Base-by-base conservation (phyloP, 1,140 invertebrate species). In the Trachymyrmex septentrionalis region DNA sequence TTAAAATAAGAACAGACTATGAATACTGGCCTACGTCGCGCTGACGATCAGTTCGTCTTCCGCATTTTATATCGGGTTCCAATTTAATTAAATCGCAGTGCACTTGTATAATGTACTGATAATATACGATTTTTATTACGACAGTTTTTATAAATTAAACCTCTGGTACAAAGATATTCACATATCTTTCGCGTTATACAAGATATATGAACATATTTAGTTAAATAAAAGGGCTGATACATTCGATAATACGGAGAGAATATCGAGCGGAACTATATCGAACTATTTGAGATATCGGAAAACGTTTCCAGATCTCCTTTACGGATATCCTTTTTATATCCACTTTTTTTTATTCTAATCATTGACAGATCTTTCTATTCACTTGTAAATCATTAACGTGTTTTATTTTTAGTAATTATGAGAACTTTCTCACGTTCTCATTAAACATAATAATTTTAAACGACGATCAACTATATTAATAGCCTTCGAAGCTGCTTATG, bases 371-470 rank as follows among this genome's bases (percentile, higher is more conserved):
- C 61, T 50, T 48, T 27, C 34, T 77, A 77, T 3, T 66, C 7
- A 44, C 16, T 64, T 78, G 24, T 78, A 48, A 78, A 78, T 78
- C 53, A 38, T 77, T 85, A 85, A 85, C 38, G 21, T 10, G 24
- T n/a, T 48, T 48, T 76, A 76, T 76, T 76, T 1, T 76, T 78
- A 16, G 21, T 16, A 34, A 21, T 50, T 75, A 24, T 14, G 44
- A 86, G 24, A 88, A 38, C 64, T 50, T 75, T 59, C 53, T 30
- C 64, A 21, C 24, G 7, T 12, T 75, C 50, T 84, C 53, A 57
- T 75, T 63, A 73, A 53, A 78, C 66, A 27, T 57, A 78, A 89
- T 53, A 64, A 84, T 80, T 90, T 77, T 27, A 34, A 77, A 14
- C 30, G 19, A 14, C 21, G 24, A 50, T 27, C 4, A 10, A 12